Evolutionary conservation across 2,797 vertebrate species (phyloP).

Genomic region (Argentina silus): DNA sequence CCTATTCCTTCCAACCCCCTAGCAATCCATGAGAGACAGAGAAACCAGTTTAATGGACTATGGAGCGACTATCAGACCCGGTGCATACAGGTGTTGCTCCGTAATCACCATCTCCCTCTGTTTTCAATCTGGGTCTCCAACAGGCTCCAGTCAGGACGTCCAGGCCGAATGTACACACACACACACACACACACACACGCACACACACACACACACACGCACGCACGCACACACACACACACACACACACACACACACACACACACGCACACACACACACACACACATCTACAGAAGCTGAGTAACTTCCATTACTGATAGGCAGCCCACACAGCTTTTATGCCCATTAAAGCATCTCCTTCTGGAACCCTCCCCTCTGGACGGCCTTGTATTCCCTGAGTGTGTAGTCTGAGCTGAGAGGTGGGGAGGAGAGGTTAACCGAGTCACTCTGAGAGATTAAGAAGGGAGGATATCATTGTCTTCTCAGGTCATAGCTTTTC

Average conservation of each 20-base stretch:
- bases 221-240: slow-evolving; percentile 1
- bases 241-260: background rate
- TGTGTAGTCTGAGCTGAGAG: too few species aligned
- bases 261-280: background rate
- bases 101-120: slow-evolving; percentile 61
- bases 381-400: too few species aligned
- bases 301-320: too few species aligned
- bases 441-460: too few species aligned
- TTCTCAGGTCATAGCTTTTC: too few species aligned
- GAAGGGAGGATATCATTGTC: too few species aligned
- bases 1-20: slow-evolving; percentile 40
- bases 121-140: slow-evolving; percentile 58
- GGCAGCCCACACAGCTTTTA: too few species aligned
- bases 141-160: slow-evolving; percentile 50
- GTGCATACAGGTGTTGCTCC: slow-evolving; percentile 23
- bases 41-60: slow-evolving; percentile 70
- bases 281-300: background rate
- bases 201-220: background rate
- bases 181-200: background rate
- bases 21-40: slow-evolving; percentile 62
- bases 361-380: too few species aligned
- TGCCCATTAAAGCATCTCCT: too few species aligned
- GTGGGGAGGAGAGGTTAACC: too few species aligned
- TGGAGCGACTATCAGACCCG: slow-evolving; percentile 53
- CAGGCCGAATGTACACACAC: slow-evolving; percentile 55